Evolutionary conservation across 2,888 invertebrate genomes (phyloP), one percentile per base, ranked within the genome.

Genomic region (Calephelis perditalis): DNA sequence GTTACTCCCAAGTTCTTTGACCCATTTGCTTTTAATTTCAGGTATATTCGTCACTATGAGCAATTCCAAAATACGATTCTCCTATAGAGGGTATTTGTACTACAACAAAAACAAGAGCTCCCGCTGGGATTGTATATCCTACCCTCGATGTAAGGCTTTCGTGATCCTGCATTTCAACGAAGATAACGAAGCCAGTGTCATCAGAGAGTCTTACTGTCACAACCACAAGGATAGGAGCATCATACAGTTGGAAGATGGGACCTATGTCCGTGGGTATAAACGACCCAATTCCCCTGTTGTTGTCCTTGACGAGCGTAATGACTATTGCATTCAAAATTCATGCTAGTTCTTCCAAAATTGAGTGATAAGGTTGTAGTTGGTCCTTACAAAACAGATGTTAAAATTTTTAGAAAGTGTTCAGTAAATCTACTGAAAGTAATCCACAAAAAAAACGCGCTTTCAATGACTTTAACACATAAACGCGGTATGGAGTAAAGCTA

Each of bases 81-180:
- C 52, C 45, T 63, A 62, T 6, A 40, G 49, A 9, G 60, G 63
- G 5, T 59, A 64, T 54, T 35, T 69, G 8, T 69, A 65, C 59
- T 69, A 69, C 36, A 69, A 61, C 52, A 70, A 70, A 43, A 70
- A 69, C 59, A 59, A 44, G 37, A 67, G 70, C 15, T 54, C 56
- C 37, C 59, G 69, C 26, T 70, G 69, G 68, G 58, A 69, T 47
- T 69, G 69, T 46, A 62, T 65, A 11, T 63, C 68, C 6, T 70
- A 70, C 35, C 70, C 58, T 9, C 26, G 37, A 11, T 58, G 58
- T 58, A 62, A 61, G 45, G 63, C 67, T 0, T 67, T 59, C 12
- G 61, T 67, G 11, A 46, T 65, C 6, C 47, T 67, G 3, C 36
- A 62, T 36, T 36, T 46, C 0, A 37, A 52, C 3, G 47, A 58